Conservation (phyloP, 2,888 invertebrate genomes). For the Fissipunctia ypsillon region DNA sequence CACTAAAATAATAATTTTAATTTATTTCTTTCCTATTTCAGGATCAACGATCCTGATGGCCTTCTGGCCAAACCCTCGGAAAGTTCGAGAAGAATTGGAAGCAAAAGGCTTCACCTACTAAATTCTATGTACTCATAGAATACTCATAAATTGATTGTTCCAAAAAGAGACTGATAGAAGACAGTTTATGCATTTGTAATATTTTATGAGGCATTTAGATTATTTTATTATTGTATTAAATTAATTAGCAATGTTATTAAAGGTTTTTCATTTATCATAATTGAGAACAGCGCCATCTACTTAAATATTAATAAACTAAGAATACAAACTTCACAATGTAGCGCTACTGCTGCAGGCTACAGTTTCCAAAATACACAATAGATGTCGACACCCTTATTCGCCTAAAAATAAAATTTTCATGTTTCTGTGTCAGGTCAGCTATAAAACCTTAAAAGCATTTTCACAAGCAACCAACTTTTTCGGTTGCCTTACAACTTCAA, state of each 20-base stretch:
- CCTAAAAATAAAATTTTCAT: no score
- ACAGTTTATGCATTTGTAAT: conserved; percentile 60
- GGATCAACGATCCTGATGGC: conserved; percentile 82
- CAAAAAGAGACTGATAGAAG: conserved; percentile 64
- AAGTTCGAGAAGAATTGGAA: conserved; percentile 82
- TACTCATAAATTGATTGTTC: conserved; percentile 50
- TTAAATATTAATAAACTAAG: background rate
- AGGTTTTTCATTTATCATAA: background rate
- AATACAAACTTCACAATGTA: background rate
- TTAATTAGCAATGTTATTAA: conserved; percentile 9
- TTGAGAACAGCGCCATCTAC: conserved; percentile 40
- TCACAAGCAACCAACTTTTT: no score
- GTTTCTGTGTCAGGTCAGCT: no score
- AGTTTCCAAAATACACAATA: background rate
- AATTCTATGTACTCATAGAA: conserved; percentile 57
- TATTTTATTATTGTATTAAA: conserved; percentile 35
- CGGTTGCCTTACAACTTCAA: no score
- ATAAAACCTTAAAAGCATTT: no score
- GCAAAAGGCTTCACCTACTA: conserved; percentile 82
- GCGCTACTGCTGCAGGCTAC: background rate
- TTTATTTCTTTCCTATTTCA: conserved; percentile 65
- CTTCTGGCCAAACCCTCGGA: conserved; percentile 85
- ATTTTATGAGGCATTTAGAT: conserved; percentile 54
- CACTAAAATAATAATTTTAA: background rate
- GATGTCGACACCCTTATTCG: conserved; percentile 28